Percentiles rank a stretch among this genome's conserved stretches.
These are phyloP conservation scores for Brachionus sp. DNA, from an alignment of 1,140 invertebrate genomes.

Conservation along the genomic window DNA sequence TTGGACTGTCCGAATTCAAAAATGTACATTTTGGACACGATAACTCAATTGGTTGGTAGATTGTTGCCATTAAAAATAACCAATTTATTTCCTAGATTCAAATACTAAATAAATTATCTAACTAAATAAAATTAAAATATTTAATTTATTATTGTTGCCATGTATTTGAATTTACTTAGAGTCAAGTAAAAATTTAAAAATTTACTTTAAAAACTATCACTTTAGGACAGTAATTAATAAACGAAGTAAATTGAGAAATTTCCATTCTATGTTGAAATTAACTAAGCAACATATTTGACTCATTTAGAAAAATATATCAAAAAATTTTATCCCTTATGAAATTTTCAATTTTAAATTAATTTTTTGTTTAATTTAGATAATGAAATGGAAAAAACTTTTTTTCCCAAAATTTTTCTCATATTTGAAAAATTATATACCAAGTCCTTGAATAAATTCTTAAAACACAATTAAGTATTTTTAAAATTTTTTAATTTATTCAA, in stretches of 20 bases:
- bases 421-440: not conserved
- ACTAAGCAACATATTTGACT: no score
- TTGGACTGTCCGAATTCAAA: not conserved
- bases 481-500: not conserved
- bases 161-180: not conserved
- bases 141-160: not conserved
- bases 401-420: no score
- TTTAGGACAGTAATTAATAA: no score
- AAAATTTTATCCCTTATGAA: no score
- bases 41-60: not conserved
- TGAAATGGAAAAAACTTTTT: no score
- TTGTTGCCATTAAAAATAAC: constrained; percentile 20
- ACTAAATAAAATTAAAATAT: not conserved
- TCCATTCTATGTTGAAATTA: no score
- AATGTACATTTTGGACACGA: constrained; percentile 31
- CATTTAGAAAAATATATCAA: no score
- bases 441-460: not conserved
- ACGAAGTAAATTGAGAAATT: no score
- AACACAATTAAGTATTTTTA: not conserved
- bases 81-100: not conserved
- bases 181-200: no score
- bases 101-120: constrained; percentile 13
- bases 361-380: no score
- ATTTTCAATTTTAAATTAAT: no score
- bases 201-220: no score